These are phyloP conservation scores for Hormaphis cornu DNA, from an alignment of 1,140 invertebrate genomes.

Conservation along the genomic window DNA sequence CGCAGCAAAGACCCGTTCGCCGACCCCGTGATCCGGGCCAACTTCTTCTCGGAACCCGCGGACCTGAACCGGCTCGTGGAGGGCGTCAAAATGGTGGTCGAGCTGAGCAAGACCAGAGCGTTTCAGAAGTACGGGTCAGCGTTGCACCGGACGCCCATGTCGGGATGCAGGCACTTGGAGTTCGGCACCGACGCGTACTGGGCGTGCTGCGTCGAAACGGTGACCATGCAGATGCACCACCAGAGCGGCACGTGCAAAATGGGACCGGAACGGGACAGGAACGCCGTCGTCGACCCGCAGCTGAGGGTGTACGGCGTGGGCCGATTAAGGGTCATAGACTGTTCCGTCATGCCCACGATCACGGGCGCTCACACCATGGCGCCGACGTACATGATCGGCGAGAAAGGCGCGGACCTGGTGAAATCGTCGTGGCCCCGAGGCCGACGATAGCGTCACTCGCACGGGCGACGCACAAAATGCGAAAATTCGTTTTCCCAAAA, in stretches of 20 bases:
- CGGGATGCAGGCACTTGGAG: conserved; percentile 51
- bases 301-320: conserved; percentile 41
- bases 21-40: conserved; percentile 64
- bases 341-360: conserved; percentile 40
- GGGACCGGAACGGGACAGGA: conserved; percentile 44
- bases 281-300: conserved; percentile 46
- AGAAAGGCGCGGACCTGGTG: conserved; percentile 48
- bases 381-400: conserved; percentile 50
- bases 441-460: too few relatives aligned
- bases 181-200: conserved; percentile 62
- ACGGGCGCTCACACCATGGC: conserved; percentile 39
- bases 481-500: too few relatives aligned
- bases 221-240: conserved; percentile 61
- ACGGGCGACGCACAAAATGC: too few relatives aligned
- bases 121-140: conserved; percentile 46
- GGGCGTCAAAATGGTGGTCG: conserved; percentile 52
- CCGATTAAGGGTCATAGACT: conserved; percentile 42
- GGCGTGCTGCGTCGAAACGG: conserved; percentile 57
- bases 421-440: conserved; percentile 41
- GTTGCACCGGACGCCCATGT: conserved; percentile 53
- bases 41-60: conserved; percentile 59
- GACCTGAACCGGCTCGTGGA: conserved; percentile 60
- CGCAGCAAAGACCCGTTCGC: conserved; percentile 58
- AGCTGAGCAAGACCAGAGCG: conserved; percentile 39
- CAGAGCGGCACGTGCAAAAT: conserved; percentile 58